Evolutionary conservation across 2,113 vertebrate genomes (phyloP).

Genomic region (Apaloderma vittatum): DNA sequence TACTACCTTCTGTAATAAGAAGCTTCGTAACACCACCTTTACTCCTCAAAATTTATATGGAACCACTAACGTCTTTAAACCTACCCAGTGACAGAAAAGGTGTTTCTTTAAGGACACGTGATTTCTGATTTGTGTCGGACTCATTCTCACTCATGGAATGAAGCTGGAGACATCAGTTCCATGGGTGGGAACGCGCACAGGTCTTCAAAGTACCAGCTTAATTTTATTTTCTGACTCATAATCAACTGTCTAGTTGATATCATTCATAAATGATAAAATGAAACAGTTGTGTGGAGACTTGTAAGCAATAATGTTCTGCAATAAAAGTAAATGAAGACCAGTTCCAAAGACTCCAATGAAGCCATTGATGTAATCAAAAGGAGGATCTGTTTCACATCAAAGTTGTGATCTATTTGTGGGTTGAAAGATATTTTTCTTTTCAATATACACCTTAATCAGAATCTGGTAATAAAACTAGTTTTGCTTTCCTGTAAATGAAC

Average conservation of each 20-base stretch:
- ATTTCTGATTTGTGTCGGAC: background rate
- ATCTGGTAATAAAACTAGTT: background rate
- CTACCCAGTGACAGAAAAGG: background rate
- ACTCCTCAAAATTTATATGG: no score
- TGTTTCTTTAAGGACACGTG: background rate
- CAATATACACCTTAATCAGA: background rate
- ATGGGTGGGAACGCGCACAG: conserved; percentile 12
- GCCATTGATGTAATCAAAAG: background rate
- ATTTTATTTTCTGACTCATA: conserved; percentile 29
- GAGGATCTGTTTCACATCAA: background rate
- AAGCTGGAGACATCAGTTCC: conserved; percentile 29
- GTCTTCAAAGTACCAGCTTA: conserved; percentile 53
- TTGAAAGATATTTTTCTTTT: background rate
- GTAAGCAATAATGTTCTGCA: background rate
- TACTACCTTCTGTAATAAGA: background rate
- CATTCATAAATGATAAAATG: background rate
- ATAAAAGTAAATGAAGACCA: background rate
- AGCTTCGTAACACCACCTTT: no score
- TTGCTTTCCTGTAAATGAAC: background rate
- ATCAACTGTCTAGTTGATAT: background rate
- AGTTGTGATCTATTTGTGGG: background rate
- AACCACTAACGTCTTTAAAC: background rate
- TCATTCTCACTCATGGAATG: background rate
- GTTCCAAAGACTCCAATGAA: background rate
- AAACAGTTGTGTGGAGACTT: background rate